These are phyloP conservation scores for Sebastes vulpes DNA, from an alignment of 2,797 vertebrate species.

Conservation along the genomic window DNA sequence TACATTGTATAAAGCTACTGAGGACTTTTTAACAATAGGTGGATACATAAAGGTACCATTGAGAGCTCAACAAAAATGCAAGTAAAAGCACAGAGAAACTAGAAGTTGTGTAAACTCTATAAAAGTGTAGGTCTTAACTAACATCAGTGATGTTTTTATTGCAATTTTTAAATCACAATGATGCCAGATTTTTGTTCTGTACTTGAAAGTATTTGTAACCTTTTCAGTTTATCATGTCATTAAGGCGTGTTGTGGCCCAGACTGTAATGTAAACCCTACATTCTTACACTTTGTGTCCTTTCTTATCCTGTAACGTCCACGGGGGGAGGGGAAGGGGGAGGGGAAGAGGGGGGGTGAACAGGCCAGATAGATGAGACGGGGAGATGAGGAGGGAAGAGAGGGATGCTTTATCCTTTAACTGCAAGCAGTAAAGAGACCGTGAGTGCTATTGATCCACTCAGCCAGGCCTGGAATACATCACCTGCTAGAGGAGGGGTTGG, in stretches of 20 bases:
- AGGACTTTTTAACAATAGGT: not conserved
- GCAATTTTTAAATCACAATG: not conserved
- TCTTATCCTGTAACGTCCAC: not conserved
- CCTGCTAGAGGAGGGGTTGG: slow-evolving; percentile 21
- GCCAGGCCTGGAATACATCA: slow-evolving; percentile 23
- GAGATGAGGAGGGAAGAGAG: not conserved
- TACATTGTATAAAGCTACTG: slow-evolving; percentile 20
- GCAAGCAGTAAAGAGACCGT: slow-evolving; percentile 45
- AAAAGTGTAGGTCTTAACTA: not conserved
- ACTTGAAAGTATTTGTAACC: not conserved
- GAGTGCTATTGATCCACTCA: slow-evolving; percentile 79
- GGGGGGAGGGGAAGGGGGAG: not conserved
- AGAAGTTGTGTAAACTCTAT: not conserved
- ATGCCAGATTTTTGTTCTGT: not conserved
- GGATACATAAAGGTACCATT: not conserved
- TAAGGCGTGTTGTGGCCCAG: not conserved
- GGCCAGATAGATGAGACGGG: not conserved
- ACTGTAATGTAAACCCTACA: not conserved
- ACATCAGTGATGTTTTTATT: slow-evolving; percentile 9
- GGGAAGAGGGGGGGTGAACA: not conserved
- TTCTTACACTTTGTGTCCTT: not conserved
- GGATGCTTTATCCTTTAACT: slow-evolving; percentile 28
- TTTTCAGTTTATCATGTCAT: not conserved
- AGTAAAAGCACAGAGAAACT: slow-evolving; percentile 49
- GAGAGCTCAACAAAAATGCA: slow-evolving; percentile 1